These are phyloP conservation scores for Tachina fera DNA, from an alignment of 2,888 invertebrate genomes.

Conservation along the genomic window DNA sequence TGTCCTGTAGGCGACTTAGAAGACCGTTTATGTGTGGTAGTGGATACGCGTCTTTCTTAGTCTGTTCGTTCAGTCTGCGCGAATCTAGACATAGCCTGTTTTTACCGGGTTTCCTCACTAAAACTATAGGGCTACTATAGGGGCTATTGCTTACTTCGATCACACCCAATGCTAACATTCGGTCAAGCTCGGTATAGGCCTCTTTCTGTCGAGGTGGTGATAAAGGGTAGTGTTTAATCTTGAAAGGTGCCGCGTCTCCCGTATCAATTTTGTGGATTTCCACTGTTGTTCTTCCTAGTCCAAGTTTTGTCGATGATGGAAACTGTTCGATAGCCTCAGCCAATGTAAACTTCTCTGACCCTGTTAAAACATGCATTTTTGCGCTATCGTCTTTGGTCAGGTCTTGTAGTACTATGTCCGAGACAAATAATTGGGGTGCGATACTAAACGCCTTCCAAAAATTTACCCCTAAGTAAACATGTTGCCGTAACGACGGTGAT, in stretches of 20 bases:
- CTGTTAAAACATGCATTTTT: slow-evolving; percentile 18
- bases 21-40: slow-evolving; percentile 31
- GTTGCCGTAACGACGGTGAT: background rate
- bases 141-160: slow-evolving; percentile 24
- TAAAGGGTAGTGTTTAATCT: background rate
- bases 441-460: slow-evolving; percentile 38
- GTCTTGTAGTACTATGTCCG: slow-evolving; percentile 1
- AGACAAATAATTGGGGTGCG: slow-evolving; percentile 20
- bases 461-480: slow-evolving; percentile 14
- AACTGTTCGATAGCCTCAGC: background rate
- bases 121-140: slow-evolving; percentile 28
- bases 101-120: slow-evolving; percentile 39
- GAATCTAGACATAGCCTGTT: slow-evolving; percentile 31
- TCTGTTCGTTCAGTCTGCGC: slow-evolving; percentile 5
- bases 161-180: background rate
- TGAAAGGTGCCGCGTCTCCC: background rate
- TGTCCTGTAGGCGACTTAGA: slow-evolving; percentile 24
- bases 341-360: background rate
- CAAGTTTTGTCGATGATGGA: slow-evolving; percentile 21
- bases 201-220: background rate
- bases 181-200: background rate
- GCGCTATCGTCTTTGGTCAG: background rate
- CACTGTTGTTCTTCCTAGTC: slow-evolving; percentile 15
- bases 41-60: slow-evolving; percentile 31
- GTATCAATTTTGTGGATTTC: slow-evolving; percentile 26